These are phyloP conservation scores for Hypotaenidia philippensis DNA, from an alignment of 2,797 vertebrate genomes.

Conservation along the genomic window DNA sequence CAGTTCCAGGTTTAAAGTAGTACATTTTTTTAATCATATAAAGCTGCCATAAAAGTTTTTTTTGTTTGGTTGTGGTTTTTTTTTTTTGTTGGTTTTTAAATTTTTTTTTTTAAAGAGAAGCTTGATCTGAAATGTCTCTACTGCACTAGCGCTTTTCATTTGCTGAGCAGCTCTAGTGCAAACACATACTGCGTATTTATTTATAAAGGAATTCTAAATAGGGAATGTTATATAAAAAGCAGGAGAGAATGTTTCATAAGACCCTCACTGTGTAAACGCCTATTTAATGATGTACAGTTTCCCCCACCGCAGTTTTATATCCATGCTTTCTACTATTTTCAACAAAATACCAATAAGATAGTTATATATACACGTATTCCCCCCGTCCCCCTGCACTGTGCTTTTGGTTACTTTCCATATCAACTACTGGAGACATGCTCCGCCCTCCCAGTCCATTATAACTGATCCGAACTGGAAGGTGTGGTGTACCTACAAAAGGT, in stretches of 20 bases:
- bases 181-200: slow-evolving; percentile 34
- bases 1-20: slow-evolving; percentile 50
- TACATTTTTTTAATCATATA: not conserved
- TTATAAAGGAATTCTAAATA: slow-evolving; percentile 76
- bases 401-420: slow-evolving; percentile 71
- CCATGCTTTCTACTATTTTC: slow-evolving; percentile 77
- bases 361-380: slow-evolving; percentile 71
- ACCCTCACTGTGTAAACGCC: slow-evolving; percentile 70
- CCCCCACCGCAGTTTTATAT: slow-evolving; percentile 71
- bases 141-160: slow-evolving; percentile 52
- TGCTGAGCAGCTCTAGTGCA: slow-evolving; percentile 67
- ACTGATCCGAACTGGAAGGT: slow-evolving; percentile 34
- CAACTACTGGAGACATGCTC: slow-evolving; percentile 41
- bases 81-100: not conserved
- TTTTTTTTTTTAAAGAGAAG: slow-evolving; percentile 50
- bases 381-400: slow-evolving; percentile 61
- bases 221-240: slow-evolving; percentile 77
- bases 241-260: slow-evolving; percentile 66
- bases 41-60: slow-evolving; percentile 53
- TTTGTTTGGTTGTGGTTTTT: not conserved
- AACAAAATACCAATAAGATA: slow-evolving; percentile 76
- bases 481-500: slow-evolving; percentile 33
- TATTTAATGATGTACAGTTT: slow-evolving; percentile 71
- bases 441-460: slow-evolving; percentile 26
- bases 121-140: slow-evolving; percentile 72